Conservation (phyloP, 1,140 invertebrate genomes). For the Aphis craccivora region DNA sequence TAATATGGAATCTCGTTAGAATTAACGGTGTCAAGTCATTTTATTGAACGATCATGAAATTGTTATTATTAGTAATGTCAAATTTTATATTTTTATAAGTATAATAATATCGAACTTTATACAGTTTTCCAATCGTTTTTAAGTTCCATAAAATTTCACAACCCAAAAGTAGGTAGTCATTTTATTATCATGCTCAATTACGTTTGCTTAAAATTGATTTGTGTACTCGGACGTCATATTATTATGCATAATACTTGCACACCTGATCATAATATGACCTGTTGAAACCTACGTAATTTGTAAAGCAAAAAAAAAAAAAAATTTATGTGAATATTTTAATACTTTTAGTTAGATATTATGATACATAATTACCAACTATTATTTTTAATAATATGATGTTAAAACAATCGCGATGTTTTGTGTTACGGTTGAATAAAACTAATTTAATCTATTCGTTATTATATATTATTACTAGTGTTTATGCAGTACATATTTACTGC, state of each 20-base stretch:
- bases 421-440: not conserved
- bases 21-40: not conserved
- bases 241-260: not conserved
- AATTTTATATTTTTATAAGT: not conserved
- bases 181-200: not conserved
- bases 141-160: not conserved
- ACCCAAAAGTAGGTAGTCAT: not conserved
- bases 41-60: not conserved
- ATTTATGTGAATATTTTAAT: not conserved
- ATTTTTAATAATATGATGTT: not conserved
- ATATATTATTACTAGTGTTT: not conserved
- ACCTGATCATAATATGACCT: not conserved
- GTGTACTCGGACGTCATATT: not conserved
- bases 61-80: not conserved
- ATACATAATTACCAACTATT: not conserved
- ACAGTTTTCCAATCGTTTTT: not conserved
- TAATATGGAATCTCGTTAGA: not conserved
- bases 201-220: not conserved
- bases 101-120: not conserved
- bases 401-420: not conserved
- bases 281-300: not conserved
- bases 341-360: not conserved
- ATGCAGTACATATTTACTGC: not conserved
- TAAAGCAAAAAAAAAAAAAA: not conserved
- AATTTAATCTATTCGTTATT: not conserved